Base-by-base conservation (phyloP, 2,797 vertebrate genomes). In the Chelidonichthys spinosus region DNA sequence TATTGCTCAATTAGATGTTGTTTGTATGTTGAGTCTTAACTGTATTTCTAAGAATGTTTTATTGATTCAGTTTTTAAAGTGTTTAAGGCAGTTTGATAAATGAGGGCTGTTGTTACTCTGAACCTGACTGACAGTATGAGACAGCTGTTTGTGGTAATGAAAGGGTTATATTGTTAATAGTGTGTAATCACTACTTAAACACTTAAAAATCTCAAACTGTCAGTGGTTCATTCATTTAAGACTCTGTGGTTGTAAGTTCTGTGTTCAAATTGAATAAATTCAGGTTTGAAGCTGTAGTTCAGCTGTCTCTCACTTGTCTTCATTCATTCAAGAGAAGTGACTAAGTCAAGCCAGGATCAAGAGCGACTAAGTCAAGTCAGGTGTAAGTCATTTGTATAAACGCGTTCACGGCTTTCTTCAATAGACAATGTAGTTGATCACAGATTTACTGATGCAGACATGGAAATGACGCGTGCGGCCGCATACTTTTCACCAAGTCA, bases 201-300 rank as follows among this genome's bases (percentile, higher is more conserved):
- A 61, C 49, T n/a, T 43, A 42, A 18, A 74, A 52, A 11, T 61
- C 55, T 78, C 25, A 72, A 74, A 52, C 15, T 61, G 56, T 78
- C 25, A 72, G 35, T 78, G 71, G 78, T 76, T 40, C 49, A 59
- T 79, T 81, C 7, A 72, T 74, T 67, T 37, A 52, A 74, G 10
- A 67, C 17, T 71, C 39, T 83, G 77, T 83, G 63, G 72, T 63
- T 67, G 63, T 81, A 79, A 77, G 43, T 66, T 39, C 39, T n/a
- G 67, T 78, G 69, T 77, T 82, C 32, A 84, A 71, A 70, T 8
- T 42, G 14, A 86, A 88, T 86, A 88, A 86, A 86, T 60, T 56
- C 44, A 55, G 74, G 44, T 77, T 74, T 79, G 32, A n/a, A 50
- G 61, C 56, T 84, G 64, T 15, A 18, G 35, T 35, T 60, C 58